Conservation (phyloP, 2,888 invertebrate genomes). For the Leistus spinibarbis region DNA sequence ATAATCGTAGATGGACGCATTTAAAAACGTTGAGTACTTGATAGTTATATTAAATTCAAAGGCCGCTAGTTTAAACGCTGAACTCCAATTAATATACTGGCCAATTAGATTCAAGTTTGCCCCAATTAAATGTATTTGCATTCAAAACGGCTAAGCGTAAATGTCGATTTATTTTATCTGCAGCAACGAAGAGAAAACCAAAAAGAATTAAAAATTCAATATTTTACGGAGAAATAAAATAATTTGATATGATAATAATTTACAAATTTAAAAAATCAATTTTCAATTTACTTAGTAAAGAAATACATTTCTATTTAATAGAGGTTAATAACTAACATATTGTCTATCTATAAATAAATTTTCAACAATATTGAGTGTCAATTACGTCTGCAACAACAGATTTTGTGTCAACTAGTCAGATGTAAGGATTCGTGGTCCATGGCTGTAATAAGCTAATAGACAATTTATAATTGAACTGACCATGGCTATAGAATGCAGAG, state of each 20-base stretch:
- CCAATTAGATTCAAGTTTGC: conserved; percentile 17
- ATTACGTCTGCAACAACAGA: too few species aligned
- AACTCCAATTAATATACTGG: conserved; percentile 22
- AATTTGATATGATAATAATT: neutral
- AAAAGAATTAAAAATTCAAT: neutral
- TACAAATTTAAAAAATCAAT: neutral
- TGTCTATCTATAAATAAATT: too few species aligned
- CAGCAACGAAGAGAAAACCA: neutral
- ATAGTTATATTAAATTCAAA: conserved; percentile 21
- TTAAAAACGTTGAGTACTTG: too few species aligned
- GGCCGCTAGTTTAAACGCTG: conserved; percentile 16
- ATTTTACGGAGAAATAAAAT: neutral
- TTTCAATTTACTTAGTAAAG: neutral
- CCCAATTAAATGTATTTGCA: conserved; percentile 28
- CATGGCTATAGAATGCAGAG: too few species aligned
- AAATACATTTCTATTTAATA: too few species aligned
- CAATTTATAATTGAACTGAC: too few species aligned
- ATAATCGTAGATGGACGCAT: too few species aligned
- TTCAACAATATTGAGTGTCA: too few species aligned
- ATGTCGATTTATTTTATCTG: conserved; percentile 15
- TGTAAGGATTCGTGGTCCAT: too few species aligned
- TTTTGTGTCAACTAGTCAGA: too few species aligned
- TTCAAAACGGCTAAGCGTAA: conserved; percentile 1
- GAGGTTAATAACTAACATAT: too few species aligned
- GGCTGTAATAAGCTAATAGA: too few species aligned